A percentile compares a stretch with the other conserved stretches of the same genome.
These are phyloP conservation scores for Anguilla rostrata DNA, from an alignment of 2,113 vertebrate species.

Conservation along the genomic window DNA sequence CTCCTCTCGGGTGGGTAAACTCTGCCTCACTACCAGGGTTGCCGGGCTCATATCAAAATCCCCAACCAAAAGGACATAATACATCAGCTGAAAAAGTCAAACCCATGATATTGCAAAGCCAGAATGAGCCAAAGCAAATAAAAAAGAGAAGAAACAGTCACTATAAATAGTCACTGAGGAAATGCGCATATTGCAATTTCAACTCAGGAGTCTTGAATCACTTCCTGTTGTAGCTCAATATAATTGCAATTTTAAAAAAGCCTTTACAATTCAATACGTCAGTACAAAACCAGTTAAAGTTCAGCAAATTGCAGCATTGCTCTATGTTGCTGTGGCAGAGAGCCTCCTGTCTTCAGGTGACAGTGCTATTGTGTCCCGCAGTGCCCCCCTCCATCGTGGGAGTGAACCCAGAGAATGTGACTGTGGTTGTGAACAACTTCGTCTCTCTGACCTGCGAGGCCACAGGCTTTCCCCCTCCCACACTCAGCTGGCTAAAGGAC, in stretches of 20 bases:
- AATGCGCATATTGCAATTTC: too few relatives aligned
- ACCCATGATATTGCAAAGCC: not conserved
- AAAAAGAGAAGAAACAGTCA: too few relatives aligned
- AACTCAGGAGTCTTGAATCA: too few relatives aligned
- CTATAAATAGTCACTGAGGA: too few relatives aligned
- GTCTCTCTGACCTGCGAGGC: conserved; percentile 89
- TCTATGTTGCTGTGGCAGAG: not conserved
- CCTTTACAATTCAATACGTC: not conserved
- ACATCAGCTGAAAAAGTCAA: not conserved
- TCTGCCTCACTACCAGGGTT: not conserved
- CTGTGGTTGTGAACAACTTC: conserved; percentile 89
- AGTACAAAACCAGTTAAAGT: not conserved
- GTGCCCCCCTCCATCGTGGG: conserved; percentile 86
- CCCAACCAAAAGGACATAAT: not conserved
- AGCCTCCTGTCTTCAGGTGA: not conserved
- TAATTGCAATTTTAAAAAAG: not conserved
- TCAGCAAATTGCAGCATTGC: not conserved
- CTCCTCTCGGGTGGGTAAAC: not conserved
- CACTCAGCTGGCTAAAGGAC: conserved; percentile 88
- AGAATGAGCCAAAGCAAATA: too few relatives aligned
- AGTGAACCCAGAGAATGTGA: conserved; percentile 78
- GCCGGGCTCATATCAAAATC: not conserved
- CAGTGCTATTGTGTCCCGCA: conserved; percentile 53
- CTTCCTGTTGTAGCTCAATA: too few relatives aligned
- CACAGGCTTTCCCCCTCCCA: conserved; percentile 87